These are phyloP conservation scores for Drosophila pallidifrons DNA, from an alignment of 1,140 invertebrate genomes.

Conservation along the genomic window DNA sequence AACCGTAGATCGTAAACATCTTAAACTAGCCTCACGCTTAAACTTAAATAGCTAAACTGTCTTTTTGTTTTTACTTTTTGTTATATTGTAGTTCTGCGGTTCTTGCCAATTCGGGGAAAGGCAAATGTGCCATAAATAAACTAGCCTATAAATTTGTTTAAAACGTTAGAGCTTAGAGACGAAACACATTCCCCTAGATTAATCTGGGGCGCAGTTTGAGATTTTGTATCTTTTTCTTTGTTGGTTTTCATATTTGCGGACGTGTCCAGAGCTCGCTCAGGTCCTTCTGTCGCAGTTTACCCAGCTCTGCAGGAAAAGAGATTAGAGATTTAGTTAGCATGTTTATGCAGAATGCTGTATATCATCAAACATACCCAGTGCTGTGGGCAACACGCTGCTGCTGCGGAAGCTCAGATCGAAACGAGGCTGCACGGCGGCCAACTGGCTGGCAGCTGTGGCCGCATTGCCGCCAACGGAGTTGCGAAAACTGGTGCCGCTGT, in stretches of 20 bases:
- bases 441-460: slow-evolving; percentile 49
- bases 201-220: slow-evolving; percentile 59
- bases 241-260: slow-evolving; percentile 78
- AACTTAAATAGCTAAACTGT: slow-evolving; percentile 50
- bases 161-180: slow-evolving; percentile 29
- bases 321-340: slow-evolving; percentile 1
- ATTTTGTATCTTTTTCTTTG: slow-evolving; percentile 47
- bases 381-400: slow-evolving; percentile 59
- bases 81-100: neutral
- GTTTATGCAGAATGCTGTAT: neutral
- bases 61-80: slow-evolving; percentile 33
- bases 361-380: slow-evolving; percentile 57
- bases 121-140: slow-evolving; percentile 30
- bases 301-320: slow-evolving; percentile 61
- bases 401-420: slow-evolving; percentile 77
- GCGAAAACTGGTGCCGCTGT: slow-evolving; percentile 72
- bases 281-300: slow-evolving; percentile 77
- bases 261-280: slow-evolving; percentile 78
- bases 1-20: slow-evolving; percentile 21
- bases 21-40: slow-evolving; percentile 67
- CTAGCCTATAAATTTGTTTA: slow-evolving; percentile 32
- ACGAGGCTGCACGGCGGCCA: slow-evolving; percentile 70
- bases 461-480: slow-evolving; percentile 63
- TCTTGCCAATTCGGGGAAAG: slow-evolving; percentile 1
- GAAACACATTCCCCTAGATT: slow-evolving; percentile 35